Conservation (phyloP, 2,113 vertebrate genomes). For the Aldabrachelys gigantea region DNA sequence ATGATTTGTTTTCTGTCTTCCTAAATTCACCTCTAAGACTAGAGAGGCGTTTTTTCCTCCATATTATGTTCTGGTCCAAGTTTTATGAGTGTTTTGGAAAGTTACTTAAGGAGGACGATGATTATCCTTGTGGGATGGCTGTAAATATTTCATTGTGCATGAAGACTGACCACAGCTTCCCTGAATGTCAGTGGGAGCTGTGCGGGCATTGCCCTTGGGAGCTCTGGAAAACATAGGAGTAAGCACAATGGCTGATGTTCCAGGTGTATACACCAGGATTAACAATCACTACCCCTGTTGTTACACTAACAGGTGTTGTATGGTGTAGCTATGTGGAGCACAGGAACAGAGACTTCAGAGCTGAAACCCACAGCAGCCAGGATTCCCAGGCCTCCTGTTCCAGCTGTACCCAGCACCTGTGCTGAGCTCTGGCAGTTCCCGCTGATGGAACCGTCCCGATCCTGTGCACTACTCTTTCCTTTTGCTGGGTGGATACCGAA, state of each 20-base stretch:
- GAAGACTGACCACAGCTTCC: background rate
- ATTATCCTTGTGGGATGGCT: background rate
- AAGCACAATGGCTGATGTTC: background rate
- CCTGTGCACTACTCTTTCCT: background rate
- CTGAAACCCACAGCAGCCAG: background rate
- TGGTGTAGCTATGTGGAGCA: background rate
- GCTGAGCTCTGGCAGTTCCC: background rate
- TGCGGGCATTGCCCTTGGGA: background rate
- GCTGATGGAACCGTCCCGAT: background rate
- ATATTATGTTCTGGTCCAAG: background rate
- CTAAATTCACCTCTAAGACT: background rate
- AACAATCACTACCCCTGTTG: background rate
- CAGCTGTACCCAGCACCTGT: background rate
- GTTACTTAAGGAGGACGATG: background rate
- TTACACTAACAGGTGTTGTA: background rate
- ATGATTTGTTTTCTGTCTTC: background rate
- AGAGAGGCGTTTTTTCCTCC: background rate
- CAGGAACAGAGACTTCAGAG: background rate
- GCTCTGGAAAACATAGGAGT: background rate
- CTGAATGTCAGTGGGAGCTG: background rate
- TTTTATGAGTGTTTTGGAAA: background rate
- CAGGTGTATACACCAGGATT: background rate
- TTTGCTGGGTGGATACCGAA: no score
- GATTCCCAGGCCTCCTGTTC: background rate
- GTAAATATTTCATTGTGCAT: background rate